Evolutionary conservation across 2,888 invertebrate species (phyloP).

Genomic region (Spicauda simplicius): DNA sequence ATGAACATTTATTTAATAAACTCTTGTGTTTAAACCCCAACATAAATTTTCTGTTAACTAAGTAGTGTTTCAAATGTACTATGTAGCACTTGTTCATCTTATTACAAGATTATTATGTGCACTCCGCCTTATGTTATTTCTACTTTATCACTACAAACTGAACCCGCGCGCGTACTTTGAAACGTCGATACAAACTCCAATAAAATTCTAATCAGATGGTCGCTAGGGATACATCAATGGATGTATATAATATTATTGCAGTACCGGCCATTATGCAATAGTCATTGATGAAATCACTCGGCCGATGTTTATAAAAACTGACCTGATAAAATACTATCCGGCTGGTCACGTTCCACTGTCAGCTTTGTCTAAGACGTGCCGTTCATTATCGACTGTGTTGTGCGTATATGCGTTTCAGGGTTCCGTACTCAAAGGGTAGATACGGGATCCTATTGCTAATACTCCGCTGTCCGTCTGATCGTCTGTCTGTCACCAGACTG

Average conservation of each 20-base stretch:
- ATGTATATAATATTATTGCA: slow-evolving; percentile 1
- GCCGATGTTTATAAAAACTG: slow-evolving; percentile 21
- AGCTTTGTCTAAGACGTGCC: slow-evolving; percentile 17
- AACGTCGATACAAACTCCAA: slow-evolving; percentile 8
- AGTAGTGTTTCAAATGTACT: no score
- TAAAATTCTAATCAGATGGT: background rate
- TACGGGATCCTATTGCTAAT: no score
- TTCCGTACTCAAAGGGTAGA: no score
- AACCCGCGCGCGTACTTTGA: slow-evolving; percentile 39
- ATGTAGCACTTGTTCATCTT: no score
- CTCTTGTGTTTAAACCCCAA: no score
- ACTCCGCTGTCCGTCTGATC: no score
- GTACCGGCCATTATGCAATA: background rate
- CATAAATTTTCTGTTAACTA: no score
- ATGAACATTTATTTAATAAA: no score
- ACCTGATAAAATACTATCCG: slow-evolving; percentile 13
- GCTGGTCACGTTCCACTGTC: slow-evolving; percentile 11
- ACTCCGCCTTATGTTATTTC: slow-evolving; percentile 49
- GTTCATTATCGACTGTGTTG: slow-evolving; percentile 4
- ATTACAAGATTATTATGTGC: background rate
- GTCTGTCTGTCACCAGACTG: no score
- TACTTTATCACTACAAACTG: slow-evolving; percentile 53
- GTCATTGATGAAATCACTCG: slow-evolving; percentile 17
- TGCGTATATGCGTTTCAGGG: slow-evolving; percentile 24
- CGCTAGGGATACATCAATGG: background rate